Evolutionary conservation across 2,113 vertebrate species (phyloP).

Genomic region (Phyllostomus hastatus): DNA sequence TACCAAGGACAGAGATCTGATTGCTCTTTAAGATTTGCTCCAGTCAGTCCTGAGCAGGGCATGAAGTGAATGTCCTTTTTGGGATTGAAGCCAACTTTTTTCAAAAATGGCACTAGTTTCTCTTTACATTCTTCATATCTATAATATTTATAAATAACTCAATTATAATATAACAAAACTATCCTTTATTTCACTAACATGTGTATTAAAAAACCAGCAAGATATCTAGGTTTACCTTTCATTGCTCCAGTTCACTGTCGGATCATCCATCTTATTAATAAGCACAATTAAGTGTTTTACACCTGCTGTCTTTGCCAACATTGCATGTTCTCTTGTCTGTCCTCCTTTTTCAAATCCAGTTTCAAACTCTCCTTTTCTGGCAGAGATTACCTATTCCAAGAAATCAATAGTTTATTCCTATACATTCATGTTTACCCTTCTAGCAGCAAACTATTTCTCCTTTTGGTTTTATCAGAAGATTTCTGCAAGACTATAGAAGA

Average conservation of each 20-base stretch:
- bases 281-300: constrained; percentile 99
- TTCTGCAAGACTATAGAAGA: not conserved
- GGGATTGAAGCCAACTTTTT: constrained; percentile 99
- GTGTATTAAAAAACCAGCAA: not conserved
- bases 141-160: constrained; percentile 55
- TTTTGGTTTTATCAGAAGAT: not conserved
- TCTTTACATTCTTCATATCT: constrained; percentile 99
- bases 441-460: not conserved
- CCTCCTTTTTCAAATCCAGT: constrained; percentile 99
- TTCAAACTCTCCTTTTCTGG: constrained; percentile 99
- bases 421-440: not conserved
- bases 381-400: constrained; percentile 93
- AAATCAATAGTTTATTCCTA: constrained; percentile 29
- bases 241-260: constrained; percentile 98
- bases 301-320: constrained; percentile 98
- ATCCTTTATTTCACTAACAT: not conserved
- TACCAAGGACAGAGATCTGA: constrained; percentile 95
- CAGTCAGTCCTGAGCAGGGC: constrained; percentile 98
- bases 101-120: constrained; percentile 98
- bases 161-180: constrained; percentile 1
- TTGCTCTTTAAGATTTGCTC: constrained; percentile 97
- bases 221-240: constrained; percentile 84
- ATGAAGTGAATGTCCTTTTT: constrained; percentile 99
- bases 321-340: constrained; percentile 97
- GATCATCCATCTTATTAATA: constrained; percentile 99